These are phyloP conservation scores for Isurus oxyrinchus DNA, from an alignment of 2,113 vertebrate genomes.

Conservation along the genomic window DNA sequence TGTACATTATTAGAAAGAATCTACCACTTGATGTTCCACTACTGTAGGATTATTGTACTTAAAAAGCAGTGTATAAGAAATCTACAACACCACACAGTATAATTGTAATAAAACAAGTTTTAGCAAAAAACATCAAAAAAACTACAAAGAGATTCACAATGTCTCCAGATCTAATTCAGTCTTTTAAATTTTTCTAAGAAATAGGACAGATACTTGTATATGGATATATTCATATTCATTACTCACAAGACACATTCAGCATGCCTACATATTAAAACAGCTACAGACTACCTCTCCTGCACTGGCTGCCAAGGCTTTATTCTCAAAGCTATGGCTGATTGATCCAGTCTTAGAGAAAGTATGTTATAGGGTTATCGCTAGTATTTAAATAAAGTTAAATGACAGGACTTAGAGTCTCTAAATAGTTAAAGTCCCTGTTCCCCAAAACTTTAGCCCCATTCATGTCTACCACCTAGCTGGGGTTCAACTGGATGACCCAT, in stretches of 20 bases:
- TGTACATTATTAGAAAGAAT: conserved; percentile 15
- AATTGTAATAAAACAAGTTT: conserved; percentile 29
- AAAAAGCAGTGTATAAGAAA: conserved; percentile 32
- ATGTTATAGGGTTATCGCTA: conserved; percentile 35
- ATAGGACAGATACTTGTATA: conserved; percentile 30
- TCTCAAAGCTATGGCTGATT: conserved; percentile 30
- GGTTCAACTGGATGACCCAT: not conserved
- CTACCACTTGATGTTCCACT: conserved; percentile 2
- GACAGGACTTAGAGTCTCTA: not conserved
- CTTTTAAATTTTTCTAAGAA: conserved; percentile 24
- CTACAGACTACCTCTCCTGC: conserved; percentile 1
- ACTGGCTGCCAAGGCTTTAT: conserved; percentile 30
- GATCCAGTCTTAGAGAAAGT: conserved; percentile 4
- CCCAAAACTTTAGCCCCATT: not conserved
- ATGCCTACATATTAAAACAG: conserved; percentile 36
- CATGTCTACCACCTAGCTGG: not conserved
- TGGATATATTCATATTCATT: conserved; percentile 31
- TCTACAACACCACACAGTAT: conserved; percentile 31
- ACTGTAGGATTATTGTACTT: not conserved
- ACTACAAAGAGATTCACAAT: conserved; percentile 33
- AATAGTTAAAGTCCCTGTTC: conserved; percentile 29
- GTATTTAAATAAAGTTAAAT: conserved; percentile 20
- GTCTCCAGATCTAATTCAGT: conserved; percentile 36
- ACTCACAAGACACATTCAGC: conserved; percentile 35
- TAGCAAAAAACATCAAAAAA: conserved; percentile 35